These are phyloP conservation scores for Esox niger DNA, from an alignment of 2,113 vertebrate species.

Conservation along the genomic window DNA sequence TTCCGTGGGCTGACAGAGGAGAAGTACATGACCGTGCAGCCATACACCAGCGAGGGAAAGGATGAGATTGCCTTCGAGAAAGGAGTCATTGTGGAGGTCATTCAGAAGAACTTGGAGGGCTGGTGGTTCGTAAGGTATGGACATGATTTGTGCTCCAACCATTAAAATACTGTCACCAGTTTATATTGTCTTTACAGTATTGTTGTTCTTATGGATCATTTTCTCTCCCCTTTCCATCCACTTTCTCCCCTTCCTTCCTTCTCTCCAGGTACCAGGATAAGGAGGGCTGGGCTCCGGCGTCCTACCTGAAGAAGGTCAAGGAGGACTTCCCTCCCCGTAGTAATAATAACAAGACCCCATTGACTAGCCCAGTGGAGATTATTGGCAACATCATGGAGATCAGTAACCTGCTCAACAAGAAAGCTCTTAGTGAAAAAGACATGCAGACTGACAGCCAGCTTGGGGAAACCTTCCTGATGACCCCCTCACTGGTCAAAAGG, in stretches of 20 bases:
- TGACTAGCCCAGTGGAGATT: slow-evolving; percentile 94
- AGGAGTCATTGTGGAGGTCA: slow-evolving; percentile 93
- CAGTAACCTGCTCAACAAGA: slow-evolving; percentile 97
- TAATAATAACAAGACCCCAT: slow-evolving; percentile 83
- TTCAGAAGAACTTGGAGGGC: slow-evolving; percentile 96
- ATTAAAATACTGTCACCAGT: neutral
- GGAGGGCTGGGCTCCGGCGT: slow-evolving; percentile 99
- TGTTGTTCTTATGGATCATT: neutral
- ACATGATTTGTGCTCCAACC: neutral
- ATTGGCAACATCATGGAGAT: slow-evolving; percentile 99
- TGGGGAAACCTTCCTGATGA: slow-evolving; percentile 73
- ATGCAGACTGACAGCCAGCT: slow-evolving; percentile 75
- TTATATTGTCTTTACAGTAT: neutral
- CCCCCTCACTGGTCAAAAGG: slow-evolving; percentile 76
- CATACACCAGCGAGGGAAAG: slow-evolving; percentile 88
- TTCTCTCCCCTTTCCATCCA: neutral
- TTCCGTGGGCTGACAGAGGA: slow-evolving; percentile 76
- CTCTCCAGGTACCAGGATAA: slow-evolving; percentile 87
- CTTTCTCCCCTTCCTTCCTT: neutral
- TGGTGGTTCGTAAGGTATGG: slow-evolving; percentile 98
- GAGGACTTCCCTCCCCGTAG: slow-evolving; percentile 88
- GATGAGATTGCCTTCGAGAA: slow-evolving; percentile 96
- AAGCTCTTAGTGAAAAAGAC: slow-evolving; percentile 86
- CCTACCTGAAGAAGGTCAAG: slow-evolving; percentile 93
- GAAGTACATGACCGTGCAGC: slow-evolving; percentile 90